Base-by-base conservation (phyloP, 2,113 vertebrate species). In the Oncorhynchus gorbuscha region DNA sequence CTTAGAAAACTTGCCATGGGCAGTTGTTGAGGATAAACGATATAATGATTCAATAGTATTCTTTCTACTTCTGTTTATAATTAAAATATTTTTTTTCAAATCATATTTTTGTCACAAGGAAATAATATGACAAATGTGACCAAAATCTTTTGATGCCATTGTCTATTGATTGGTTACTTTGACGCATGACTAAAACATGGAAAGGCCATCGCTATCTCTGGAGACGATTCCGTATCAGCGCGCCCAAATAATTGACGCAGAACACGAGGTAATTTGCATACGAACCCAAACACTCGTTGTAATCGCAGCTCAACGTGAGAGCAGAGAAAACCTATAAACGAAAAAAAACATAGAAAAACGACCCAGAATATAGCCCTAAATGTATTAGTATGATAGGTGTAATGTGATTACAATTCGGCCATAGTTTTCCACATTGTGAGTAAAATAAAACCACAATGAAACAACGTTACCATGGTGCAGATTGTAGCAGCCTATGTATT, bases 231-330 rank as follows among this genome's bases (percentile, higher is more conserved):
- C 48, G 28, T 85, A 83, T 81, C 84, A 45, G 79, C 11, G 5
- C 68, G 74, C 61, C 20, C 92, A 78, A 91, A 93, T 92, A 80
- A 92, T 89, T 90, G 68, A 32, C 74, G 59, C 18, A 30, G 61
- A 48, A 51, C 83, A 82, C 81, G 84, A 84, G 79, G 22, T 51
- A 1, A 91, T 91, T 92, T 91, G 85, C 91, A 93, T 91, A 91
- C 70, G 78, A 81, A 90, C 91, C 90, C 90, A 93, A 93, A 94
- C 92, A 92, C 76, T 30, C 12, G 14, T 45, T 67, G 16, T 26
- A 20, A 20, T n/a, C 45, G 65, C 80, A 18, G 49, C 35, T 13
- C 51, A 12, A 30, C 24, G 14, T 11, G 28, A 62, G 67, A 4
- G 69, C 48, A 61, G 68, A 24, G n/a, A 24, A 48, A 24, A 20